A percentile compares a stretch with the other conserved stretches of the same genome.
Conservation (phyloP, 1,140 invertebrate species). For the Drosophila sproati region DNA sequence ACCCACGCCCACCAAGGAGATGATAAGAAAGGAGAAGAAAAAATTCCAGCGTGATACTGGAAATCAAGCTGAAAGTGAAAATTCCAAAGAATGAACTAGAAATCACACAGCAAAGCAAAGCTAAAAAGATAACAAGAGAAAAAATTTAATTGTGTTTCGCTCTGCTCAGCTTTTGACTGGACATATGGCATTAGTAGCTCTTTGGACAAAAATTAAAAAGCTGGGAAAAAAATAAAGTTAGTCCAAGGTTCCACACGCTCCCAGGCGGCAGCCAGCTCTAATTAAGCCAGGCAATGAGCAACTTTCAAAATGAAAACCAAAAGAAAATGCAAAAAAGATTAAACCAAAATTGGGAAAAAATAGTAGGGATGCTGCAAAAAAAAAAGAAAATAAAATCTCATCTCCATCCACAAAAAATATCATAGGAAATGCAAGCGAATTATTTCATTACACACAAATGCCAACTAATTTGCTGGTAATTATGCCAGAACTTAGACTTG, state of each 20-base stretch:
- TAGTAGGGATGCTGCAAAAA: constrained; percentile 15
- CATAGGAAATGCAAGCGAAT: constrained; percentile 37
- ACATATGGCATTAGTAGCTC: constrained; percentile 59
- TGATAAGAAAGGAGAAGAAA: constrained; percentile 45
- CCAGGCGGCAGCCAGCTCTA: constrained; percentile 49
- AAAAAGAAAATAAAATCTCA: constrained; percentile 14
- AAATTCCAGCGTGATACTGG: constrained; percentile 24
- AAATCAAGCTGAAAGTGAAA: constrained; percentile 74
- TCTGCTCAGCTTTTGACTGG: constrained; percentile 29
- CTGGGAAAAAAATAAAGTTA: constrained; percentile 21
- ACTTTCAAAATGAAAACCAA: constrained; percentile 36
- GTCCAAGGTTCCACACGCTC: constrained; percentile 12
- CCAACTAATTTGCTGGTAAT: constrained; percentile 63
- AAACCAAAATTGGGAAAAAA: constrained; percentile 8
- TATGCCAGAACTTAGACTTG: constrained; percentile 36
- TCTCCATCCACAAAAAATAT: constrained; percentile 16
- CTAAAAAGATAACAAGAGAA: constrained; percentile 28
- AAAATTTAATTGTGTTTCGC: constrained; percentile 68
- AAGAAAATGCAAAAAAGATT: constrained; percentile 4
- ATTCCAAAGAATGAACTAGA: constrained; percentile 55
- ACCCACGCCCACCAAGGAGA: constrained; percentile 33
- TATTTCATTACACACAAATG: constrained; percentile 58
- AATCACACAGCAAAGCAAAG: constrained; percentile 62
- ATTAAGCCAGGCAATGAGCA: constrained; percentile 67
- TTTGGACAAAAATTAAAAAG: constrained; percentile 26